phyloP scores from a whole-genome alignment of 1,140 invertebrate species.

The Bombus pyrosoma region DNA sequence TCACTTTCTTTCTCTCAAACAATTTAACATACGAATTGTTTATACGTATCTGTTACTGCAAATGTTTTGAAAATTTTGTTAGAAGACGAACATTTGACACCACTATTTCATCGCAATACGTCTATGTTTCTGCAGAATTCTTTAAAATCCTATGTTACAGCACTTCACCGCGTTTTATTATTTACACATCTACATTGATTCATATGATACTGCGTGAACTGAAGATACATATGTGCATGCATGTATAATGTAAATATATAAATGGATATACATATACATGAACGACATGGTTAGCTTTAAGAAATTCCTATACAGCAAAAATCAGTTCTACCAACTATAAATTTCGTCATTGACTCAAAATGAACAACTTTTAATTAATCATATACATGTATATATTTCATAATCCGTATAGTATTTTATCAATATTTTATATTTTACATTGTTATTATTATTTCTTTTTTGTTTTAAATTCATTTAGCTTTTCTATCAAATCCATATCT shows the following conservation, averaged over 20 bases:
- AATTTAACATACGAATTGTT: constrained; percentile 16
- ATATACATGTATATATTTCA: neutral
- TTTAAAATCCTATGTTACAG: neutral
- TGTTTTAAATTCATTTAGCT: neutral
- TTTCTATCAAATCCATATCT: neutral
- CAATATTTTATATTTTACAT: neutral
- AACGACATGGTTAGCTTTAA: neutral
- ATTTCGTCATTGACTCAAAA: too few relatives aligned
- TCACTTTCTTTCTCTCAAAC: constrained; percentile 41
- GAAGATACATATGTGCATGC: neutral
- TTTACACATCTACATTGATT: constrained; percentile 38
- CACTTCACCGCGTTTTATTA: constrained; percentile 44
- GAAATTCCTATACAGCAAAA: constrained; percentile 8
- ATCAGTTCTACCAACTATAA: constrained; percentile 22
- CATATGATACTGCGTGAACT: neutral
- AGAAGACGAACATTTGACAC: constrained; percentile 1
- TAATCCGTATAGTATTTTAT: too few relatives aligned
- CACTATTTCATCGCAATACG: neutral
- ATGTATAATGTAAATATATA: neutral
- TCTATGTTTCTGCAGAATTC: constrained; percentile 17
- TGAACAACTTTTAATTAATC: too few relatives aligned
- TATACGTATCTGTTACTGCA: neutral
- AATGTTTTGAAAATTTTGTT: neutral
- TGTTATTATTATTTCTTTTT: neutral
- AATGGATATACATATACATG: too few relatives aligned